Conservation (phyloP, 2,113 vertebrate species). For the Zingel zingel region DNA sequence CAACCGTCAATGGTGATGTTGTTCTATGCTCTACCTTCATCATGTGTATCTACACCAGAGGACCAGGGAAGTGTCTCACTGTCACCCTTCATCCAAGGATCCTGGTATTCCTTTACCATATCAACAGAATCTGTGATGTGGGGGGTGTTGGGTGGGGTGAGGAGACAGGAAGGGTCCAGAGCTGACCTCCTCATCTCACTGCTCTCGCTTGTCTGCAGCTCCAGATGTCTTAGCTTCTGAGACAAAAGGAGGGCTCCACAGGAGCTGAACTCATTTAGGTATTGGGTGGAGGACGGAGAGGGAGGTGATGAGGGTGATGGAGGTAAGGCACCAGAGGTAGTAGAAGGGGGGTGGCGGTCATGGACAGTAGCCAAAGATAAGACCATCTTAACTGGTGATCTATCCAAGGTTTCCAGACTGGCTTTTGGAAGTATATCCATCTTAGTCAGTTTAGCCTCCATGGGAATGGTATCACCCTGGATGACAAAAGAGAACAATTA, state of each 20-base stretch:
- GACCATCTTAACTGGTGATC: conserved; percentile 1
- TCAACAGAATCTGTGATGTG: conserved; percentile 55
- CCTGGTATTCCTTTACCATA: conserved; percentile 27
- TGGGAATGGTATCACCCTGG: conserved; percentile 18
- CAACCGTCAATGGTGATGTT: not conserved
- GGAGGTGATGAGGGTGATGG: conserved; percentile 34
- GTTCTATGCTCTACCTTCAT: conserved; percentile 63
- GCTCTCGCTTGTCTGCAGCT: conserved; percentile 65
- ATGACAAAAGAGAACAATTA: conserved; percentile 4
- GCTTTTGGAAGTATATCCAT: conserved; percentile 43
- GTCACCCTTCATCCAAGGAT: conserved; percentile 24
- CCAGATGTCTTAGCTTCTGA: conserved; percentile 75
- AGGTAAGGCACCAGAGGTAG: conserved; percentile 21
- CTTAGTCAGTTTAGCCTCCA: conserved; percentile 44
- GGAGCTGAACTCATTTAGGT: conserved; percentile 57
- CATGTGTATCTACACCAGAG: conserved; percentile 22
- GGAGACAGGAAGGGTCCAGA: conserved; percentile 76
- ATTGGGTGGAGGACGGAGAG: conserved; percentile 22
- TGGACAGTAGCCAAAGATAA: conserved; percentile 8
- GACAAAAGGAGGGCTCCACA: conserved; percentile 69
- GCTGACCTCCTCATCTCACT: conserved; percentile 35
- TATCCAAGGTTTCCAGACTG: conserved; percentile 33
- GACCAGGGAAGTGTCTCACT: conserved; percentile 22
- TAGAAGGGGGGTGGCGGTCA: not conserved
- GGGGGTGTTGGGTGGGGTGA: conserved; percentile 82